Base-by-base conservation (phyloP, 1,140 invertebrate genomes). In the Nymphalis io region DNA sequence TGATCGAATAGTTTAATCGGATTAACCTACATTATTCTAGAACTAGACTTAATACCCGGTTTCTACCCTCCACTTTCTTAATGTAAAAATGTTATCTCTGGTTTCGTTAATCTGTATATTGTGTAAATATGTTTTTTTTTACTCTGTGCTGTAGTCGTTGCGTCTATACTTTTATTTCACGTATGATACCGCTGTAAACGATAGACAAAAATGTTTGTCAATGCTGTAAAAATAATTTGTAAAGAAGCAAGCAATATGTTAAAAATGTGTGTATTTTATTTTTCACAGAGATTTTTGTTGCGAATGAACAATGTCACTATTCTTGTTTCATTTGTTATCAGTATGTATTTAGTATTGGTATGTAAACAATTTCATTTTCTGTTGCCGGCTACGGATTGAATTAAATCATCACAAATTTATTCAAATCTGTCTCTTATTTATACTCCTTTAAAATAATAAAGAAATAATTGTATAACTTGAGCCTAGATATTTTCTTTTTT, bases 321-420 rank as follows among this genome's bases (percentile, higher is more conserved):
- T 53, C 18, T 11, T 23, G 8, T 53, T 20, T 20, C 8, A 8
- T 18, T 10, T 48, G 46, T 53, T 21, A 23, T 46, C 44, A 53
- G 21, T 53, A 53, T 61, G 46, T 42, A 51, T 38, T 48, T 60
- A 48, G 58, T 60, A 58, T 38, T 58, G 40, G 60, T 59, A 68
- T 55, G 59, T 69, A 38, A 62, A 63, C 61, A 21, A 39, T 33
- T 69, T 62, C 39, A 75, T 71, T 78, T 77, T 83, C 68, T 77
- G 77, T 86, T 85, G 80, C 80, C 75, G 82, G 80, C 80, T 86
- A 84, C 83, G 79, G 81, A 85, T 87, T 85, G 80, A 80, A 87
- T 74, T 84, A 89, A 89, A 87, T 84, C 83, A 89, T 89, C 85
- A 89, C 84, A 89, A 86, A 83, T 87, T 82, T 84, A 84, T 84